phyloP scores from a whole-genome alignment of 2,113 vertebrate species.

The Lagenorhynchus albirostris region DNA sequence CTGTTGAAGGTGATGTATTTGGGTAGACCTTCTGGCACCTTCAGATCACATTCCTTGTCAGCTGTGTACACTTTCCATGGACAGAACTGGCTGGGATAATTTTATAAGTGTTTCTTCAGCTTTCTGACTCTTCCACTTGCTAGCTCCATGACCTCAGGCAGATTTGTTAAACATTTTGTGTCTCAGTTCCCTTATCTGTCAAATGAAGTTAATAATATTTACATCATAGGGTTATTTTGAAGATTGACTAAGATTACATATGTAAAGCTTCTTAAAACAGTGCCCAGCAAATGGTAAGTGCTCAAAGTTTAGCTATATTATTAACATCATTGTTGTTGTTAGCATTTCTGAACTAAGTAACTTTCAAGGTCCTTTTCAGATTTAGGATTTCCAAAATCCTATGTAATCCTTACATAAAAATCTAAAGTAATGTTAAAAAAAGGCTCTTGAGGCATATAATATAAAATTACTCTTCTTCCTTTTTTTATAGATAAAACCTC shows the following conservation, averaged over 20 bases:
- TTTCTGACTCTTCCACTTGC: constrained; percentile 26
- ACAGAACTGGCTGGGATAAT: constrained; percentile 9
- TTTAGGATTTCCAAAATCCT: background rate
- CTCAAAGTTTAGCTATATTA: background rate
- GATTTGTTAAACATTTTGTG: constrained; percentile 40
- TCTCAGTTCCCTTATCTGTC: constrained; percentile 44
- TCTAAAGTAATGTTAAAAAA: background rate
- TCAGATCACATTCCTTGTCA: background rate
- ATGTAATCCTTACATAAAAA: background rate
- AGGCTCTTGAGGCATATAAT: background rate
- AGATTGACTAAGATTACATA: background rate
- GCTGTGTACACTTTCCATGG: constrained; percentile 52
- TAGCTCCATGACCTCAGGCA: constrained; percentile 22
- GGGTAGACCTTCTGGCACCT: constrained; percentile 54
- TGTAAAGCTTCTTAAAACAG: constrained; percentile 21
- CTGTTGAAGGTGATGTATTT: constrained; percentile 23
- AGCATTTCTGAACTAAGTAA: background rate
- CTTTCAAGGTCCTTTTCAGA: constrained; percentile 7
- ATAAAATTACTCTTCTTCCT: background rate
- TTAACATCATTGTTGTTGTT: background rate
- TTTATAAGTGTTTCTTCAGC: constrained; percentile 58
- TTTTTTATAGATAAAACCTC: background rate
- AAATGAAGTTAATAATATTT: constrained; percentile 48
- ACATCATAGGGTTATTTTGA: background rate
- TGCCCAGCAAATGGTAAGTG: background rate